Conservation (phyloP, 2,113 vertebrate species). For the Agapornis roseicollis region DNA sequence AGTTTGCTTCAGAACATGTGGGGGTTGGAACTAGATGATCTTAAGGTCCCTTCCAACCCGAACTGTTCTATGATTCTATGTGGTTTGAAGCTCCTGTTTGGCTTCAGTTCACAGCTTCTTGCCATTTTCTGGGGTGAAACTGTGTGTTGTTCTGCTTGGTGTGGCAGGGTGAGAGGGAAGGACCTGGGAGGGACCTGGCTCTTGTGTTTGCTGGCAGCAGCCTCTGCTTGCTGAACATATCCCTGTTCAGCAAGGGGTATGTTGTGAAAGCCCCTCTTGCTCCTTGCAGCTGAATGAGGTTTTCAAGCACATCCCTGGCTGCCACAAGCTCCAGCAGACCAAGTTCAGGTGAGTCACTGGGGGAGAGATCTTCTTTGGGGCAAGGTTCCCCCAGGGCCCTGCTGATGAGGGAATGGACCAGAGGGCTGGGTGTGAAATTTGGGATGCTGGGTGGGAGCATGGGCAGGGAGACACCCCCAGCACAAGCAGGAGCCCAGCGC, state of each 20-base stretch:
- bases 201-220: not conserved
- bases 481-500: not conserved
- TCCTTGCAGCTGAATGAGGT: slow-evolving; percentile 84
- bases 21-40: too few species aligned
- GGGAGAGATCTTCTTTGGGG: not conserved
- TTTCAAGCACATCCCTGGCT: slow-evolving; percentile 84
- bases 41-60: too few species aligned
- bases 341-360: slow-evolving; percentile 85
- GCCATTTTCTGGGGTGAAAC: not conserved
- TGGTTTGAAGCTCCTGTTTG: not conserved
- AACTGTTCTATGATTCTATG: too few species aligned
- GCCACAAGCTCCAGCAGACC: slow-evolving; percentile 86
- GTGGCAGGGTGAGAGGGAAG: not conserved
- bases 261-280: not conserved
- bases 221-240: not conserved
- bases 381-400: not conserved
- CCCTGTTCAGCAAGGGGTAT: not conserved
- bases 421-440: not conserved
- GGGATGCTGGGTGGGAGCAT: rapidly evolving
- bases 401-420: not conserved
- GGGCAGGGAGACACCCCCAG: not conserved
- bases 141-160: not conserved
- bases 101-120: not conserved
- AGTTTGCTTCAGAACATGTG: not conserved
- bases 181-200: not conserved